Percentiles rank a stretch among this genome's conserved stretches.
phyloP scores from a whole-genome alignment of 2,888 invertebrate species.

The Mythimna ferrago region DNA sequence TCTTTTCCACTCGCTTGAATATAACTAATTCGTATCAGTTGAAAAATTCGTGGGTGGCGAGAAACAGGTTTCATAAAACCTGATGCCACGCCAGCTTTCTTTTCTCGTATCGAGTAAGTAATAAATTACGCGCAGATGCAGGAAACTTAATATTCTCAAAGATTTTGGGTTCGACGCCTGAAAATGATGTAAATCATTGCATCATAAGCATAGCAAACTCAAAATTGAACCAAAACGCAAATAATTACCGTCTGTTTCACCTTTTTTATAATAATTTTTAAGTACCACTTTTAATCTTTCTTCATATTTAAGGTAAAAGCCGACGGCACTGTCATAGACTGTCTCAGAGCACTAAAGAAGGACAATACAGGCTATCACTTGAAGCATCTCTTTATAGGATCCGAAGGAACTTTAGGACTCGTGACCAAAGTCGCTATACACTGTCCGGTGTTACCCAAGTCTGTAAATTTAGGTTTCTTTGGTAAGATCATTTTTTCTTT shows the following conservation, averaged over 20 bases:
- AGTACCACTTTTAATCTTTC: neutral
- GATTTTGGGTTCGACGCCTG: neutral
- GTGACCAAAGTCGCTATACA: conserved; percentile 98
- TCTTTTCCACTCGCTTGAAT: conserved; percentile 11
- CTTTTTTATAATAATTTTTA: neutral
- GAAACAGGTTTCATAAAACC: conserved; percentile 38
- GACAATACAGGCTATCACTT: conserved; percentile 99
- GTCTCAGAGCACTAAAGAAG: conserved; percentile 96
- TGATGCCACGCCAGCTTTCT: conserved; percentile 28
- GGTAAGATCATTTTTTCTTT: conserved; percentile 88
- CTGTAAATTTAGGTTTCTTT: conserved; percentile 96
- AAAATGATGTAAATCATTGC: neutral
- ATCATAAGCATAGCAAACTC: neutral
- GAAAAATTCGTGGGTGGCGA: conserved; percentile 19
- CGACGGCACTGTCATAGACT: conserved; percentile 96
- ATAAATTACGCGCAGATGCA: conserved; percentile 5
- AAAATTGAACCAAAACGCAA: neutral
- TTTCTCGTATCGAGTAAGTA: conserved; percentile 21
- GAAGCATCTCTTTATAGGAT: conserved; percentile 99
- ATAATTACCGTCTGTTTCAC: neutral
- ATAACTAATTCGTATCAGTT: conserved; percentile 9
- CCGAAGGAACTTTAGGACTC: conserved; percentile 98
- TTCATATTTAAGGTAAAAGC: conserved; percentile 93
- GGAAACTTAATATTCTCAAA: conserved; percentile 9
- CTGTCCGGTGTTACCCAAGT: conserved; percentile 96